Percentiles rank a stretch among this genome's conserved stretches.
These are phyloP conservation scores for Pectinophora gossypiella DNA, from an alignment of 1,140 invertebrate species.

Conservation along the genomic window DNA sequence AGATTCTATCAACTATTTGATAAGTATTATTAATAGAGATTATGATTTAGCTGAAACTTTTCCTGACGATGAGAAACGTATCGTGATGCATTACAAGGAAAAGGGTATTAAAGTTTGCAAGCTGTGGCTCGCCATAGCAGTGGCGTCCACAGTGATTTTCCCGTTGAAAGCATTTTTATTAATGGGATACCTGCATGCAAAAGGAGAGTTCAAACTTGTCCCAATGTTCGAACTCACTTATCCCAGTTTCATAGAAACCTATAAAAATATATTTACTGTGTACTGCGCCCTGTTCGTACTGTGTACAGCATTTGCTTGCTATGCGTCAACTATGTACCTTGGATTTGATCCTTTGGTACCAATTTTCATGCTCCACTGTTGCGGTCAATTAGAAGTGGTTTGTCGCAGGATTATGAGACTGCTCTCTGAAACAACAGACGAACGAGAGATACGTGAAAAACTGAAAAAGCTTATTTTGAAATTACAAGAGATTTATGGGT, in stretches of 20 bases:
- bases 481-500: constrained; percentile 38
- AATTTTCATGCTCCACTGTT: constrained; percentile 33
- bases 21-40: constrained; percentile 24
- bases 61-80: constrained; percentile 20
- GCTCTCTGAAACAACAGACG: constrained; percentile 11
- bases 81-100: constrained; percentile 22
- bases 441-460: constrained; percentile 12
- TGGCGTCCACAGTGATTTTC: constrained; percentile 20
- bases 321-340: constrained; percentile 23
- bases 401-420: constrained; percentile 19
- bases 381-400: constrained; percentile 30
- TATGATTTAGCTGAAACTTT: constrained; percentile 17
- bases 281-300: constrained; percentile 20
- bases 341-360: constrained; percentile 36
- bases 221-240: constrained; percentile 31
- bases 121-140: constrained; percentile 23
- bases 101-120: constrained; percentile 23
- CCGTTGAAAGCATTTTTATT: constrained; percentile 26
- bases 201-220: constrained; percentile 22
- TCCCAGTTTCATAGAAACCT: constrained; percentile 18
- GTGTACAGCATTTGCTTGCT: constrained; percentile 20
- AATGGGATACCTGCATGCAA: constrained; percentile 24
- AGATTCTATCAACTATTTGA: constrained; percentile 15
- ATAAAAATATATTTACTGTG: constrained; percentile 16
- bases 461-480: constrained; percentile 29